phyloP scores from a whole-genome alignment of 2,888 invertebrate species.

The Zhuqinia jingwanae region DNA sequence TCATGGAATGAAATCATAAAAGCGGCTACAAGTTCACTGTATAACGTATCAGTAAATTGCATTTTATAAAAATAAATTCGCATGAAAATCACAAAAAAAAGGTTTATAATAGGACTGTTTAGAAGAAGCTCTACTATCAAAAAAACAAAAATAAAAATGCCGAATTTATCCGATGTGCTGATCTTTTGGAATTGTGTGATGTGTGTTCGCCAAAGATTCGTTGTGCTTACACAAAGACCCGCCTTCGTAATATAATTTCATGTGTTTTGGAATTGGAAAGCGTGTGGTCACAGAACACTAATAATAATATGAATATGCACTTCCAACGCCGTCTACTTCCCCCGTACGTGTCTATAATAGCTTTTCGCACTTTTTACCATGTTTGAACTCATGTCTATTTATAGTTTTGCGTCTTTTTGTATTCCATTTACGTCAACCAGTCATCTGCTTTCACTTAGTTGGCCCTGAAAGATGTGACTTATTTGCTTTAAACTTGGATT shows the following conservation, averaged over 20 bases:
- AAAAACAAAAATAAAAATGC: slow-evolving; percentile 56
- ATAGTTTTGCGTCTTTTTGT: slow-evolving; percentile 41
- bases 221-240: too few species aligned
- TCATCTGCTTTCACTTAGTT: slow-evolving; percentile 66
- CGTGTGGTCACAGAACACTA: slow-evolving; percentile 40
- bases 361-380: slow-evolving; percentile 51
- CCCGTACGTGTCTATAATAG: neutral
- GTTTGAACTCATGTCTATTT: slow-evolving; percentile 62
- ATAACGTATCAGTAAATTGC: slow-evolving; percentile 23
- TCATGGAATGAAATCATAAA: neutral
- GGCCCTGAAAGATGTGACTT: slow-evolving; percentile 39
- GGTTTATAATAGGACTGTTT: slow-evolving; percentile 4
- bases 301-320: slow-evolving; percentile 9
- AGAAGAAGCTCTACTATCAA: slow-evolving; percentile 9
- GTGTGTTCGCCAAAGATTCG: too few species aligned
- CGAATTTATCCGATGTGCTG: slow-evolving; percentile 50
- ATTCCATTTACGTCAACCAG: slow-evolving; percentile 53
- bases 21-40: slow-evolving; percentile 2
- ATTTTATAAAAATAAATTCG: slow-evolving; percentile 44
- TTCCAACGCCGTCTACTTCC: neutral
- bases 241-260: too few species aligned
- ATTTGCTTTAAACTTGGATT: slow-evolving; percentile 11
- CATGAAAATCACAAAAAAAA: slow-evolving; percentile 12
- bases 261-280: neutral
- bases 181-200: neutral